Evolutionary conservation across 2,888 invertebrate species (phyloP).

Genomic region (Aphelenchoides bicaudatus): DNA sequence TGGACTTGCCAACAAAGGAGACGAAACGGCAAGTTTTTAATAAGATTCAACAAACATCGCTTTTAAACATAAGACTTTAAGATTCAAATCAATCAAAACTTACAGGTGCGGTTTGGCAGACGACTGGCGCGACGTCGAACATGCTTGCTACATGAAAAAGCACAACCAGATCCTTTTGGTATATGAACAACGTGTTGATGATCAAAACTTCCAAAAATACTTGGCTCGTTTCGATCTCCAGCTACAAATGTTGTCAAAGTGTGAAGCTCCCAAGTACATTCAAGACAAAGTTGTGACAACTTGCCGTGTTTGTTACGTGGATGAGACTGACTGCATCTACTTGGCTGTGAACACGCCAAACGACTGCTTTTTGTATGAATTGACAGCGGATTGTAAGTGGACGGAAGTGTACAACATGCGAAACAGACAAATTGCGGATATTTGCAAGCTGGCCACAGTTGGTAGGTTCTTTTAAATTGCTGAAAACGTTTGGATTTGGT

Average conservation of each 20-base stretch:
- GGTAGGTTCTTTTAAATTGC: slow-evolving; percentile 28
- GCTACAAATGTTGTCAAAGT: slow-evolving; percentile 22
- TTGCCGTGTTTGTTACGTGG: slow-evolving; percentile 29
- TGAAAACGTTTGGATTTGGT: too few species aligned
- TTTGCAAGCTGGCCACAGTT: slow-evolving; percentile 31
- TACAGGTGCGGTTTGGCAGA: slow-evolving; percentile 7
- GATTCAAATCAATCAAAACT: too few species aligned
- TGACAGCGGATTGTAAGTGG: slow-evolving; percentile 25
- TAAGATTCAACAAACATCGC: too few species aligned
- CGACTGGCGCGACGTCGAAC: slow-evolving; percentile 17
- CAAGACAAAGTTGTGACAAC: slow-evolving; percentile 26
- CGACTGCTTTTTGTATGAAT: slow-evolving; percentile 31
- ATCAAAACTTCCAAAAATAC: slow-evolving; percentile 13
- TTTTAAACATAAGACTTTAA: too few species aligned
- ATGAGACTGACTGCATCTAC: slow-evolving; percentile 29
- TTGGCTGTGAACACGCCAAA: slow-evolving; percentile 36
- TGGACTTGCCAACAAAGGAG: slow-evolving; percentile 28
- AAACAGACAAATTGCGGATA: slow-evolving; percentile 22
- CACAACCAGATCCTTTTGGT: slow-evolving; percentile 16
- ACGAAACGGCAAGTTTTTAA: too few species aligned
- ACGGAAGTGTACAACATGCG: slow-evolving; percentile 33
- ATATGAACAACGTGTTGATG: slow-evolving; percentile 1
- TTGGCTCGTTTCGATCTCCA: slow-evolving; percentile 27
- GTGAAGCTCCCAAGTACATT: slow-evolving; percentile 34
- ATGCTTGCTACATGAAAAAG: slow-evolving; percentile 12